Percentiles rank a stretch among this genome's conserved stretches.
These are phyloP conservation scores for Paedocypris sp. DNA, from an alignment of 2,113 vertebrate genomes.

Conservation along the genomic window DNA sequence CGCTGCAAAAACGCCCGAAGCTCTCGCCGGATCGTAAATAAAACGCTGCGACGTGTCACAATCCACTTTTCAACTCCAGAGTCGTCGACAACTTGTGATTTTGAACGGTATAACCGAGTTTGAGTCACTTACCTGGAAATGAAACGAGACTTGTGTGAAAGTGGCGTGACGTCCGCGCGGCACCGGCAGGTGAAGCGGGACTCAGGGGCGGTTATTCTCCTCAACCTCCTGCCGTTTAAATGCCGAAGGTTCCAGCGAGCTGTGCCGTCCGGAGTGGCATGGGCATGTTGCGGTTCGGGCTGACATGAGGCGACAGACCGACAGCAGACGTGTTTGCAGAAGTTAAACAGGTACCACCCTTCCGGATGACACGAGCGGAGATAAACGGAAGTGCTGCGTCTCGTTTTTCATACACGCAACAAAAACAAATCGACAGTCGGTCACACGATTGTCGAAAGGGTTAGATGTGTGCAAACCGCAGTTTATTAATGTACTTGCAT, in stretches of 20 bases:
- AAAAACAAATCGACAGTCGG: neutral
- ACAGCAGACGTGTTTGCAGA: constrained; percentile 27
- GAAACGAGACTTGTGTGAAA: neutral
- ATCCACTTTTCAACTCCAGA: neutral
- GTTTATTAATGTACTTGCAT: too few species aligned
- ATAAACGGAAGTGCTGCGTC: constrained; percentile 24
- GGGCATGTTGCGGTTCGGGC: neutral
- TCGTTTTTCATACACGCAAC: neutral
- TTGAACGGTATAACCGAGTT: neutral
- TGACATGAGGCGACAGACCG: neutral
- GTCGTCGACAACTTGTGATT: neutral
- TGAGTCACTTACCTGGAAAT: neutral
- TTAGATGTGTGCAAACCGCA: neutral
- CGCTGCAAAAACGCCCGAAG: too few species aligned
- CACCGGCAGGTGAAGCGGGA: neutral
- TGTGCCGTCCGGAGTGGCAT: neutral
- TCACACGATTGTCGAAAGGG: neutral
- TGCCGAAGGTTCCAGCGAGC: too few species aligned
- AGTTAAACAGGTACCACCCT: constrained; percentile 37
- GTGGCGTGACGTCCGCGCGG: neutral
- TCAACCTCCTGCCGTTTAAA: too few species aligned
- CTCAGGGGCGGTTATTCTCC: neutral
- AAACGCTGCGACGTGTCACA: neutral
- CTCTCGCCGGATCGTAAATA: too few species aligned
- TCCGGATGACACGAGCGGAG: constrained; percentile 31